These are phyloP conservation scores for Drosophila pseudotakahashii DNA, from an alignment of 2,888 invertebrate genomes.

Conservation along the genomic window DNA sequence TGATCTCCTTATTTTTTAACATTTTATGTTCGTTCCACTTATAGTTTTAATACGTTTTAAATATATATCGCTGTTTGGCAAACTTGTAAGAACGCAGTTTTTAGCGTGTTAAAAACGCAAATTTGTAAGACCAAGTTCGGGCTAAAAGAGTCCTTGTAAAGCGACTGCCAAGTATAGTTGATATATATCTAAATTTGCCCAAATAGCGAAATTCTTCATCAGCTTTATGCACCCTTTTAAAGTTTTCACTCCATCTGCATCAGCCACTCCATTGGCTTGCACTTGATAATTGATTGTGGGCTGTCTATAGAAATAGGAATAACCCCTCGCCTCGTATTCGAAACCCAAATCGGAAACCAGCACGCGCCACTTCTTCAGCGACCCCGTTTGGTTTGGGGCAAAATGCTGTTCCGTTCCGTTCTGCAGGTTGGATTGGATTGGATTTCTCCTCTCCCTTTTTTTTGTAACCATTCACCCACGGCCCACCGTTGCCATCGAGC, in stretches of 20 bases:
- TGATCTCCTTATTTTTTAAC: no score
- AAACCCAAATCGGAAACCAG: slow-evolving; percentile 46
- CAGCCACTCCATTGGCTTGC: slow-evolving; percentile 27
- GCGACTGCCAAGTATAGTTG: no score
- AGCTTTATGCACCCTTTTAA: neutral
- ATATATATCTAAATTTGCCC: neutral
- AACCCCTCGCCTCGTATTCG: slow-evolving; percentile 21
- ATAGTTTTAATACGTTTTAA: no score
- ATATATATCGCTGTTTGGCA: no score
- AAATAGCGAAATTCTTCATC: neutral
- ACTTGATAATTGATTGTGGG: slow-evolving; percentile 43
- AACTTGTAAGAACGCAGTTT: no score
- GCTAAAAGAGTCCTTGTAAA: no score
- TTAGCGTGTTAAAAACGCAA: no score
- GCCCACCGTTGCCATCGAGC: slow-evolving; percentile 24
- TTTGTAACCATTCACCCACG: slow-evolving; percentile 3
- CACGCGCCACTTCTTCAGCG: slow-evolving; percentile 45
- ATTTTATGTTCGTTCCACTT: no score
- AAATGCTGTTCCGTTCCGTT: slow-evolving; percentile 43
- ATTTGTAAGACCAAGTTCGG: no score
- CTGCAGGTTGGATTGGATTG: slow-evolving; percentile 18
- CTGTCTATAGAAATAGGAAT: slow-evolving; percentile 42
- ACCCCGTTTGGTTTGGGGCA: slow-evolving; percentile 42
- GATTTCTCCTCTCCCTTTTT: neutral
- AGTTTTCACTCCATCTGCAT: slow-evolving; percentile 8